phyloP scores from a whole-genome alignment of 2,113 vertebrate genomes.

The Ranitomeya imitator region DNA sequence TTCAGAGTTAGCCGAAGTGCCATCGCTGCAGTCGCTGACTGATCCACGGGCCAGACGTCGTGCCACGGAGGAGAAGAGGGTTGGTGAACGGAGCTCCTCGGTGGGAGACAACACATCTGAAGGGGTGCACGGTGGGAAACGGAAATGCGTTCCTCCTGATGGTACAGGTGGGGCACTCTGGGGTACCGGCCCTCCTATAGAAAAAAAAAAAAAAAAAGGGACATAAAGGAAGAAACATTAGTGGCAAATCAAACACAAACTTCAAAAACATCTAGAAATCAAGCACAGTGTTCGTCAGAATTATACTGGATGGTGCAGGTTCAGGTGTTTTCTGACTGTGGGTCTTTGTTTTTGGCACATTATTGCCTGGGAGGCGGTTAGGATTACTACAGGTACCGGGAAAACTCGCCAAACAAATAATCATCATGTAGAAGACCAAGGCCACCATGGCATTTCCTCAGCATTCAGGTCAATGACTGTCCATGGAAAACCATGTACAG shows the following conservation, averaged over 20 bases:
- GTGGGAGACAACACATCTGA: slow-evolving; percentile 85
- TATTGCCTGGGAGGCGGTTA: no score
- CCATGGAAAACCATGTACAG: no score
- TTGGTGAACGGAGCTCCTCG: slow-evolving; percentile 86
- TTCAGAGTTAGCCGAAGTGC: slow-evolving; percentile 85
- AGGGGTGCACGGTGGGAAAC: slow-evolving; percentile 86
- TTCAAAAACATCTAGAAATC: no score
- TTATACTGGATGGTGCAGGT: no score
- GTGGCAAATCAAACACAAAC: neutral
- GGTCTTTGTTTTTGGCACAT: no score
- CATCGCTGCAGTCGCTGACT: slow-evolving; percentile 89
- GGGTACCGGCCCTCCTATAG: slow-evolving; percentile 80
- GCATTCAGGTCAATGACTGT: no score
- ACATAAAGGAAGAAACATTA: neutral
- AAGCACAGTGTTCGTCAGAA: no score
- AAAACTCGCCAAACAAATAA: no score
- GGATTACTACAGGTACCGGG: no score
- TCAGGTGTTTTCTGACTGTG: no score
- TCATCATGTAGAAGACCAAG: no score
- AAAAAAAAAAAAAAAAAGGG: neutral
- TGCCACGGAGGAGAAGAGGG: slow-evolving; percentile 79
- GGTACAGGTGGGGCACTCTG: slow-evolving; percentile 89
- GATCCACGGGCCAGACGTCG: slow-evolving; percentile 84
- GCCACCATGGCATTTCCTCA: no score
- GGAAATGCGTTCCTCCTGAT: slow-evolving; percentile 81